Evolutionary conservation across 2,113 vertebrate genomes (phyloP).

Genomic region (Podarcis muralis): DNA sequence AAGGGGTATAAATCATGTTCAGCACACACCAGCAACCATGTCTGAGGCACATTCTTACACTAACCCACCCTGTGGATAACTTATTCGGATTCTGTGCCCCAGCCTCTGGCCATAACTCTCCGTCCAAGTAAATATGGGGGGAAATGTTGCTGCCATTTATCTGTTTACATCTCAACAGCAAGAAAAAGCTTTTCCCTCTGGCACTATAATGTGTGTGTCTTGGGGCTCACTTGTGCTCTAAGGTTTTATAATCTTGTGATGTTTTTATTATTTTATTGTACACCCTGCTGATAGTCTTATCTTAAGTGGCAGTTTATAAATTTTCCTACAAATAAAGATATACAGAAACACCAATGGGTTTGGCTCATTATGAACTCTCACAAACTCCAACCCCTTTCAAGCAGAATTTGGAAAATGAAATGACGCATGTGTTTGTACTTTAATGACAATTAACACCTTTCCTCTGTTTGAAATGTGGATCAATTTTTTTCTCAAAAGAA

Average conservation of each 20-base stretch:
- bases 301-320: too few species aligned
- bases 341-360: neutral
- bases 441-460: neutral
- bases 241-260: too few species aligned
- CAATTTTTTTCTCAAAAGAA: neutral
- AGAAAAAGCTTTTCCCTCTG: rapidly evolving
- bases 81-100: conserved; percentile 4
- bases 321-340: neutral
- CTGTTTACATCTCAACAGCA: neutral
- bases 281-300: too few species aligned
- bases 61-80: rapidly evolving
- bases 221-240: rapidly evolving
- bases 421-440: rapidly evolving
- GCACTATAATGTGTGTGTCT: neutral
- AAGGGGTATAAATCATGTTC: conserved; percentile 23
- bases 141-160: neutral
- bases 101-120: neutral
- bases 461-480: neutral
- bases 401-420: neutral
- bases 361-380: neutral
- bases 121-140: neutral
- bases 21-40: neutral
- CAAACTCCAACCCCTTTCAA: neutral
- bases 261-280: too few species aligned
- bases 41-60: conserved; percentile 15